Evolutionary conservation across 2,113 vertebrate genomes (phyloP), one percentile per base, ranked within the genome.

Genomic region (Ameiurus melas): DNA sequence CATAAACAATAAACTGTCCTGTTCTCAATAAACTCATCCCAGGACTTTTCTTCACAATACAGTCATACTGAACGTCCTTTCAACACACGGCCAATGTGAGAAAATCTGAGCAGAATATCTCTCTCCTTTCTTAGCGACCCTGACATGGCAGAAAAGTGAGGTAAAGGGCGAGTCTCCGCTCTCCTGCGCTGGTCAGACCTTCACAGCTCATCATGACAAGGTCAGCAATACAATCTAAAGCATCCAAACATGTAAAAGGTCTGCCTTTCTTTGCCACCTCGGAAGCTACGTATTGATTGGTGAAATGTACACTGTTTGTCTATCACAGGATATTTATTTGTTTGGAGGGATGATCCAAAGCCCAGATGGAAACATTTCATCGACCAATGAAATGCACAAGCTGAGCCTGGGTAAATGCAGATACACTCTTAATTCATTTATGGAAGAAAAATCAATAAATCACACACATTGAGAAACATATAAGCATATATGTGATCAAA

Each of bases 121-220:
- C 5, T 19, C 4, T 82, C 53, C 77, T 47, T 68, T 62, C 62
- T 75, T 81, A 96, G 95, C 93, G 51, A 93, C 86, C 62, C 91
- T 96, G 89, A 60, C 88, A 7, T 92, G 91, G 92, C 94, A 96
- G 87, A 92, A 92, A 75, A 93, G 88, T 90, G 95, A 95, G 73
- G 91, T 95, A 43, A 96, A 94, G 90, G 95, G 95, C 91, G 94
- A 96, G 57, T 91, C 89, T 60, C 94, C 94, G 5, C 39, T 87
- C n/a, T 92, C 93, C 89, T 94, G 92, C 68, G 93, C 85, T 20
- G 66, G 88, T 83, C 93, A 95, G 83, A 93, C 89, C 10, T 94
- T 96, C 85, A 94, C 91, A 39, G 90, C 93, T 66, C 94, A 96
- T 51, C 36, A 57, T 87, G 95, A 96, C 89, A 96, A 96, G 91